Conservation (phyloP, 2,888 invertebrate genomes). For the Drosophila setosimentum region DNA sequence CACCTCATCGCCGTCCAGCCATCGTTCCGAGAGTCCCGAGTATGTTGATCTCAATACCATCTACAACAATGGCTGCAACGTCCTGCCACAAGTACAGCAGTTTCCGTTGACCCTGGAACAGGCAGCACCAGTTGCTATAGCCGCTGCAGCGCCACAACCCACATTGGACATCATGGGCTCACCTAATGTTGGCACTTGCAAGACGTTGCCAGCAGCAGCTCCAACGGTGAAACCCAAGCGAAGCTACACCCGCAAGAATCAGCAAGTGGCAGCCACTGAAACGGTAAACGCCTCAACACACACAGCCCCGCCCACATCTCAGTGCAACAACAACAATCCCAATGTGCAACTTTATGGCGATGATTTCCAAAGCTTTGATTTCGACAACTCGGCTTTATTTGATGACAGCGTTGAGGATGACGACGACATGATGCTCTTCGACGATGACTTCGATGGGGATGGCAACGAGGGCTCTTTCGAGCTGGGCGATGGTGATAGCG, state of each 20-base stretch:
- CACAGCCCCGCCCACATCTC: constrained; percentile 32
- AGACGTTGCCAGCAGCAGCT: constrained; percentile 52
- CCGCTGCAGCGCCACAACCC: constrained; percentile 21
- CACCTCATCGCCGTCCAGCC: constrained; percentile 85
- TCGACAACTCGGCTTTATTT: constrained; percentile 81
- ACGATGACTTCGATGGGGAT: constrained; percentile 78
- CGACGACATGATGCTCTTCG: constrained; percentile 83
- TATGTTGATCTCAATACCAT: constrained; percentile 84
- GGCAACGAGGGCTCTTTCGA: constrained; percentile 75
- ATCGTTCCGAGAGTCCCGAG: constrained; percentile 85
- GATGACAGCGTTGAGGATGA: constrained; percentile 84
- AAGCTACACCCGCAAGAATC: constrained; percentile 79
- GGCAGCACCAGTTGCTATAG: constrained; percentile 10
- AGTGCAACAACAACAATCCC: constrained; percentile 23
- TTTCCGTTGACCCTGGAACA: constrained; percentile 47
- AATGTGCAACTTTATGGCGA: constrained; percentile 68
- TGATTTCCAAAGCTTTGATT: constrained; percentile 83
- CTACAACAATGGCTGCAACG: constrained; percentile 72
- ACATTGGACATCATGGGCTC: constrained; percentile 79
- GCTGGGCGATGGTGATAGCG: constrained; percentile 74
- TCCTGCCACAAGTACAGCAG: constrained; percentile 56
- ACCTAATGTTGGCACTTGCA: constrained; percentile 83
- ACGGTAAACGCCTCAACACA: not conserved
- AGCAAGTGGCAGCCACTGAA: constrained; percentile 32
- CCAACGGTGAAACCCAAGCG: constrained; percentile 75